Evolutionary conservation across 2,888 invertebrate genomes (phyloP).

Genomic region (Acanthosepion lycidas): DNA sequence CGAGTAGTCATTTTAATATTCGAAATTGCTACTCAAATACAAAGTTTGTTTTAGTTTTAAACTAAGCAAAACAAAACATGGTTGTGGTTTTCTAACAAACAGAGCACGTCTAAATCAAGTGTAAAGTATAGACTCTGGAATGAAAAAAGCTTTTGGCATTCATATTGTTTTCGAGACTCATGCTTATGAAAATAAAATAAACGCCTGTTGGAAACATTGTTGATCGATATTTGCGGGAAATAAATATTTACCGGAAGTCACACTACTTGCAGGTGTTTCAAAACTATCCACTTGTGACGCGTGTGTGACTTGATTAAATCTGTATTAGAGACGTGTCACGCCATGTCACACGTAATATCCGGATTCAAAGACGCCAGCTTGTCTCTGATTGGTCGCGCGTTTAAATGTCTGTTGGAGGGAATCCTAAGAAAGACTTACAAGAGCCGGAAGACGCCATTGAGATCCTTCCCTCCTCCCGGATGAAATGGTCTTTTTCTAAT

Average conservation of each 20-base stretch:
- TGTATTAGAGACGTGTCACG: background rate
- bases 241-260: conserved; percentile 1
- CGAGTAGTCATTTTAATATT: no score
- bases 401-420: background rate
- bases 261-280: conserved; percentile 1
- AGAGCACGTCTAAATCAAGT: background rate
- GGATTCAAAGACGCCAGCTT: background rate
- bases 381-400: conserved; percentile 4
- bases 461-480: background rate
- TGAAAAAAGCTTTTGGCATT: background rate
- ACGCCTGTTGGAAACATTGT: background rate
- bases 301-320: conserved; percentile 22
- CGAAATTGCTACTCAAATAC: no score
- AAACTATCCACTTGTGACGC: conserved; percentile 33
- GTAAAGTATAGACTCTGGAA: background rate
- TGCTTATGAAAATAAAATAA: background rate
- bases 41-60: no score
- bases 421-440: background rate
- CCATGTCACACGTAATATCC: conserved; percentile 33
- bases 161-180: background rate
- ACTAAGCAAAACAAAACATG: no score
- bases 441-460: background rate
- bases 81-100: no score
- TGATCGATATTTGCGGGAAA: background rate
- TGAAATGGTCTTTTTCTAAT: background rate